Evolutionary conservation across 1,140 invertebrate species (phyloP).

Genomic region (Pseudomyrmex dendroicus): DNA sequence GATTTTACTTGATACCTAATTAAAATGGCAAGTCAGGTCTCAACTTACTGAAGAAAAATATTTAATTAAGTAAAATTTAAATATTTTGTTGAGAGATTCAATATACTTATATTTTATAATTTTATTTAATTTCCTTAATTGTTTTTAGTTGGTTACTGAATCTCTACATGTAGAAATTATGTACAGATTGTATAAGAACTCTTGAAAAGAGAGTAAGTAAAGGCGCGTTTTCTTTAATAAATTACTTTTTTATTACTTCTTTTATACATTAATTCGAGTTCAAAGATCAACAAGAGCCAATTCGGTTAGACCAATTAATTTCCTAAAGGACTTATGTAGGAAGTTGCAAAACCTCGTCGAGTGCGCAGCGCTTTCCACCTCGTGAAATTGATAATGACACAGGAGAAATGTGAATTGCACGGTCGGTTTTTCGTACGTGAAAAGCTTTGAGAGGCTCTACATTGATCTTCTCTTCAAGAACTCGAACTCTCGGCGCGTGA

Average conservation of each 20-base stretch:
- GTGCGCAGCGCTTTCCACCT: background rate
- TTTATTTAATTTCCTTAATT: too few species aligned
- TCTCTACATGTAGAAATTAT: too few species aligned
- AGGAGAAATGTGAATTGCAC: slow-evolving; percentile 2
- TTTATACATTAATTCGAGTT: background rate
- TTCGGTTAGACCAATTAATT: slow-evolving; percentile 24
- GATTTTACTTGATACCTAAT: background rate
- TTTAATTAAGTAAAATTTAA: slow-evolving; percentile 2
- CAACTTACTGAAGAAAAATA: background rate
- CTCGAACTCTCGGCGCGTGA: background rate
- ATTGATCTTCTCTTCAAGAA: slow-evolving; percentile 4
- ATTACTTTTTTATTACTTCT: background rate
- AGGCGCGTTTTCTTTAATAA: background rate
- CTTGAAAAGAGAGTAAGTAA: background rate
- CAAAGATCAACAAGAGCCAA: background rate
- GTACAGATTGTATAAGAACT: background rate
- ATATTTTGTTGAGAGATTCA: too few species aligned
- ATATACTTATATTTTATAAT: too few species aligned
- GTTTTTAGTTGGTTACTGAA: too few species aligned
- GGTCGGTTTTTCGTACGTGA: slow-evolving; percentile 18
- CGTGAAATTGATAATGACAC: slow-evolving; percentile 45
- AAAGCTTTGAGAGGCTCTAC: background rate
- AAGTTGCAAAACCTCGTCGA: background rate
- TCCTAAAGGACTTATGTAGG: background rate
- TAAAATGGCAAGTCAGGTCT: background rate